A percentile compares a stretch with the other conserved stretches of the same genome.
Evolutionary conservation across 2,888 invertebrate species (phyloP).

Genomic region (Plebejus melissa): DNA sequence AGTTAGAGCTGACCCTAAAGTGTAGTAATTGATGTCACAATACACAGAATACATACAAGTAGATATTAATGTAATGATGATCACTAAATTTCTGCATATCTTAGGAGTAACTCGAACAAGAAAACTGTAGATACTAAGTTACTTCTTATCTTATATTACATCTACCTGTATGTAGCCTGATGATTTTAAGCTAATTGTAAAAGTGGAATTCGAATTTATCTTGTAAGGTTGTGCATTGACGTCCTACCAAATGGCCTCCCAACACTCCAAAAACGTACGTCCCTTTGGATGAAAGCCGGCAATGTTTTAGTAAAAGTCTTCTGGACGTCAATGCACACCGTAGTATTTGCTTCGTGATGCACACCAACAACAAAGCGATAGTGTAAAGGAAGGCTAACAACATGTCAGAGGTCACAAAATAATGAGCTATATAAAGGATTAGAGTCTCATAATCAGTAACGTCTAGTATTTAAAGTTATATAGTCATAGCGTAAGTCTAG

Average conservation of each 20-base stretch:
- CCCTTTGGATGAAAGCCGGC: neutral
- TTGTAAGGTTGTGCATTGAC: neutral
- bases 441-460: conserved; percentile 58
- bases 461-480: conserved; percentile 46
- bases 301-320: no score
- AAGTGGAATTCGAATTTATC: neutral
- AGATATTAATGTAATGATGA: neutral
- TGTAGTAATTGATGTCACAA: neutral
- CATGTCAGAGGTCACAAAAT: conserved; percentile 26
- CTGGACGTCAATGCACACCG: neutral
- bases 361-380: neutral
- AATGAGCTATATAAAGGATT: conserved; percentile 37
- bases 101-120: neutral
- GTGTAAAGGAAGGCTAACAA: neutral
- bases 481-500: conserved; percentile 49
- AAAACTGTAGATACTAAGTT: neutral
- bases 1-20: neutral
- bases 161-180: neutral
- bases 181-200: neutral
- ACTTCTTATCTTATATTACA: neutral
- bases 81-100: neutral
- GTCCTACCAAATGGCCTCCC: neutral
- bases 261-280: neutral
- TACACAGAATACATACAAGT: neutral
- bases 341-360: neutral